Percentiles rank a stretch among this genome's conserved stretches.
These are phyloP conservation scores for Myotis myotis DNA, from an alignment of 2,797 vertebrate species.

Conservation along the genomic window DNA sequence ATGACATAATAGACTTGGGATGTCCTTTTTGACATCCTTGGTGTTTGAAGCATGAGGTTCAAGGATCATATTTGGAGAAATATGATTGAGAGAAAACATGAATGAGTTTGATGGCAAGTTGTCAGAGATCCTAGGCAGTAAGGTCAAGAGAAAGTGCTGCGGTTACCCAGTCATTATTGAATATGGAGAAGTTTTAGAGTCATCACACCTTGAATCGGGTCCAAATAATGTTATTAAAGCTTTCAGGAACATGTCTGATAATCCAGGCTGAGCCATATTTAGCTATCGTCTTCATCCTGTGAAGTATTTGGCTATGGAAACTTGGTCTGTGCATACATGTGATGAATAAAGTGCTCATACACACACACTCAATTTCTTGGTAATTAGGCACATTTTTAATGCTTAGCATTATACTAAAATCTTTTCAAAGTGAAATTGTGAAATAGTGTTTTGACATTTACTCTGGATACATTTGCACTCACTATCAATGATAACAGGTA, in stretches of 20 bases:
- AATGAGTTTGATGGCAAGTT: not conserved
- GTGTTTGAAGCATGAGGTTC: not conserved
- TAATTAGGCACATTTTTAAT: not conserved
- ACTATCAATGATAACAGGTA: not conserved
- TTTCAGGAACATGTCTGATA: not conserved
- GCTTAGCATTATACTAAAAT: not conserved
- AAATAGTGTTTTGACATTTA: not conserved
- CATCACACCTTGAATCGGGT: not conserved
- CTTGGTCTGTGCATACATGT: not conserved
- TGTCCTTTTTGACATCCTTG: not conserved
- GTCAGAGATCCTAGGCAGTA: not conserved
- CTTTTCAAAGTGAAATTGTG: not conserved
- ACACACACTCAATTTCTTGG: not conserved
- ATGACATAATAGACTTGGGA: not conserved
- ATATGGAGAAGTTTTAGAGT: not conserved
- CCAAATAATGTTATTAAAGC: not conserved
- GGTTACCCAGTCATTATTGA: not conserved
- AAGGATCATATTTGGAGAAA: not conserved
- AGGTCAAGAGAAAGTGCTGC: not conserved
- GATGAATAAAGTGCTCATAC: not conserved
- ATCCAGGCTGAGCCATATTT: too few relatives aligned
- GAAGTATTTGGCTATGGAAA: not conserved
- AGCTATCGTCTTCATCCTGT: accelerated
- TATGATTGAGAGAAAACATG: not conserved
- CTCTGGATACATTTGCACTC: not conserved